Conservation (phyloP, 2,888 invertebrate genomes). For the Lymantria dispar region DNA sequence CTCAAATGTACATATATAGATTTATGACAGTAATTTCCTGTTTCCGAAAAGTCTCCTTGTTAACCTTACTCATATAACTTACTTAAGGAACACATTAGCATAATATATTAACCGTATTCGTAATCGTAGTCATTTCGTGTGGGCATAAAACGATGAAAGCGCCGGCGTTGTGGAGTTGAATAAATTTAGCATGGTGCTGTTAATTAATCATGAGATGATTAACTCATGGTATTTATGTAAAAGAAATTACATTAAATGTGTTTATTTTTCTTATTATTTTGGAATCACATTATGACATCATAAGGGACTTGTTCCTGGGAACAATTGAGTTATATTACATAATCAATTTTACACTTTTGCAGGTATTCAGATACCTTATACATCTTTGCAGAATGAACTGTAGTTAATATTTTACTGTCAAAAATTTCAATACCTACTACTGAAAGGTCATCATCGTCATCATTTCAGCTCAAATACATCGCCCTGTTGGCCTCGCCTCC, state of each 20-base stretch:
- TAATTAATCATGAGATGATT: constrained; percentile 31
- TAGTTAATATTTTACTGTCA: too few relatives aligned
- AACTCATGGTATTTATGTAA: neutral
- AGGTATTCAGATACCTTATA: too few relatives aligned
- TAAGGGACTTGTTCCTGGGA: too few relatives aligned
- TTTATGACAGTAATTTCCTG: constrained; percentile 12
- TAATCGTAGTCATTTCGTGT: constrained; percentile 35
- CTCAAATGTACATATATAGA: neutral
- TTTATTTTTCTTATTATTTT: neutral
- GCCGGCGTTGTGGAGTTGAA: constrained; percentile 27
- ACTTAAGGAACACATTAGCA: constrained; percentile 51
- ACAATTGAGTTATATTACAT: too few relatives aligned
- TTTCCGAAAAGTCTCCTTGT: constrained; percentile 15
- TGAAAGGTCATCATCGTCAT: too few relatives aligned
- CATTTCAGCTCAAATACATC: too few relatives aligned
- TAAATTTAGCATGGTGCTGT: constrained; percentile 39
- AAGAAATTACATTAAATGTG: neutral
- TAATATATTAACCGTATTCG: constrained; percentile 51
- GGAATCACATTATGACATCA: neutral
- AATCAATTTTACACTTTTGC: too few relatives aligned
- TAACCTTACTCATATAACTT: constrained; percentile 33
- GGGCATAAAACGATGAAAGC: constrained; percentile 39
- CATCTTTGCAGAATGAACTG: too few relatives aligned
- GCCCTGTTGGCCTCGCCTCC: too few relatives aligned
- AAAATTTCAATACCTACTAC: too few relatives aligned